Percentiles rank a stretch among this genome's conserved stretches.
These are phyloP conservation scores for Chrysaora quinquecirrha DNA, from an alignment of 30 jellyfish, hydroid and myxozoan genomes.

Conservation along the genomic window DNA sequence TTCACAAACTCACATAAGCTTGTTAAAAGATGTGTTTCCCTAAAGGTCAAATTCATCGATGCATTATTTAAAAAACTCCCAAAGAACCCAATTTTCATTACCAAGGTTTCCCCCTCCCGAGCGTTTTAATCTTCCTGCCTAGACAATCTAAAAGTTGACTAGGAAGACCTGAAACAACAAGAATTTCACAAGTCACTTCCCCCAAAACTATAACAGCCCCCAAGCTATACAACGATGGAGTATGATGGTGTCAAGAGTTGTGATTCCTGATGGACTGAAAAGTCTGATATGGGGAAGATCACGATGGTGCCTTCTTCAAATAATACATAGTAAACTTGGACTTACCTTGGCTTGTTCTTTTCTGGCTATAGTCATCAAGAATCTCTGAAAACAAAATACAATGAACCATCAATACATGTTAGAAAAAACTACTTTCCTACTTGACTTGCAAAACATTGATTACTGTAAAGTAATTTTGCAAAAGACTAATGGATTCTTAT, in stretches of 20 bases:
- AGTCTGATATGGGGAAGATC: neutral
- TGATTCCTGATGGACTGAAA: too few species aligned
- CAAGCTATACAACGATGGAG: too few species aligned
- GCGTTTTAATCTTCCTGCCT: too few species aligned
- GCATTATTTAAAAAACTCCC: neutral
- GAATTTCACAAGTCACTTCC: too few species aligned
- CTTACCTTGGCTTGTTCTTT: slow-evolving; percentile 67
- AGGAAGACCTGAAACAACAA: too few species aligned
- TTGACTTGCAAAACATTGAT: neutral
- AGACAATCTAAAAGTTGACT: too few species aligned
- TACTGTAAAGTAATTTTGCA: neutral
- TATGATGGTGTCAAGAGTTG: too few species aligned
- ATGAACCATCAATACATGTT: too few species aligned
- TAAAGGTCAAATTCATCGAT: too few species aligned
- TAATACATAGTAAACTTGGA: neutral
- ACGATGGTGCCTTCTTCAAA: neutral
- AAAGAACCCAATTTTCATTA: neutral
- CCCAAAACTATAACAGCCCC: too few species aligned
- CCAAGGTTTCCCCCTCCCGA: neutral
- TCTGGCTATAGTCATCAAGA: slow-evolving; percentile 55
- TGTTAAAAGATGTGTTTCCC: neutral
- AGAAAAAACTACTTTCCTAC: neutral
- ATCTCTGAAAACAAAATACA: slow-evolving; percentile 31
- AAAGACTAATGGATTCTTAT: too few species aligned
- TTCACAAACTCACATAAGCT: neutral